These are phyloP conservation scores for Lamellibrachia satsuma DNA, from an alignment of 2,888 invertebrate species.

Conservation along the genomic window DNA sequence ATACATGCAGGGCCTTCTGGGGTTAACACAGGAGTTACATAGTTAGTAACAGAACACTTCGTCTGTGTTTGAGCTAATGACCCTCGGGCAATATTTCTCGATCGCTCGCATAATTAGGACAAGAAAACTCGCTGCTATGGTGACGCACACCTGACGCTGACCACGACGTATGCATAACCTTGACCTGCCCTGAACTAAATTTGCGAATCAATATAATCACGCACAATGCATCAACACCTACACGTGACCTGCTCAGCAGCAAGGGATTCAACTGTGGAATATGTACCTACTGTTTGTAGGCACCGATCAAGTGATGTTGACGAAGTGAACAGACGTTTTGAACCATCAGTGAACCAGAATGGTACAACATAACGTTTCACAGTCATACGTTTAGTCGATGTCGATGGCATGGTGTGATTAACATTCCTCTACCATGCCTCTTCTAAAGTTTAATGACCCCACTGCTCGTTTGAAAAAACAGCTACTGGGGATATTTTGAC, in stretches of 20 bases:
- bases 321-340: not conserved
- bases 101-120: too few relatives aligned
- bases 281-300: not conserved
- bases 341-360: not conserved
- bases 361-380: not conserved
- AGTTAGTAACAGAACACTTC: not conserved
- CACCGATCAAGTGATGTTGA: not conserved
- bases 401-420: not conserved
- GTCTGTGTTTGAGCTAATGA: not conserved
- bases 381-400: not conserved
- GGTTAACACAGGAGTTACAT: not conserved
- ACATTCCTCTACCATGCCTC: not conserved
- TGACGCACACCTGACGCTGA: not conserved
- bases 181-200: slow-evolving; percentile 1
- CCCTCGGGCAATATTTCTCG: too few relatives aligned
- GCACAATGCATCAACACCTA: not conserved
- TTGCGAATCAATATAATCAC: not conserved
- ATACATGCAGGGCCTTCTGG: too few relatives aligned
- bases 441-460: not conserved
- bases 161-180: not conserved
- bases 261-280: not conserved
- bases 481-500: not conserved
- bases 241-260: not conserved
- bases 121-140: too few relatives aligned
- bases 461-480: not conserved